Evolutionary conservation across 2,113 vertebrate genomes (phyloP), one percentile per base, ranked within the genome.

Genomic region (Leptodactylus fuscus): DNA sequence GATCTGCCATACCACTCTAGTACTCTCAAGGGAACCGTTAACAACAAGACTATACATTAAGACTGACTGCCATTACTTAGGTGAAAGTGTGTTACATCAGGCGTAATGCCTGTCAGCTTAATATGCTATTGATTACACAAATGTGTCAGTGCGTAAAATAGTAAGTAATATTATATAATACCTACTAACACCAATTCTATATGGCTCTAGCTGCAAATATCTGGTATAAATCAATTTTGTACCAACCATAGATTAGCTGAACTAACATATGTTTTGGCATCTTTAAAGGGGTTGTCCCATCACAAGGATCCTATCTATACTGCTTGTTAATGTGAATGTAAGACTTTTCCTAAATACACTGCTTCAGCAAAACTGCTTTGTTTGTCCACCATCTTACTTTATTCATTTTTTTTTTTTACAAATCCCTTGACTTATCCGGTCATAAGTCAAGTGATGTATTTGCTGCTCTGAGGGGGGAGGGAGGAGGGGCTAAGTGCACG

Each of bases 11-110:
- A 32, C 73, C 9, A 36, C n/a, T 51, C 15, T 51, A 51, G 46
- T 51, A 76, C 15, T 18, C 46, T 20, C 24, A 24, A 76, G 73
- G 46, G 73, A 76, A 51, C 46, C 24, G 32, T 76, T 32, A 76
- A 18, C 36, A 22, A 15, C 65, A 51, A 20, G 15, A 41, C 73
- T 49, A 51, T 32, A 12, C 24, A 76, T 76, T 76, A 76, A 51
- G 7, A 76, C 20, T 76, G 44, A 34, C 46, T 76, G 49, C 73
- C 73, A 76, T 76, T 76, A 76, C 8, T 49, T 20, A 51, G 24
- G 51, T 51, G 46, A 34, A 76, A 76, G 73, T 24, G 22, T 76
- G 73, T 51, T 18, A 76, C 73, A 16, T 4, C 9, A 4, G 7
- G n/a, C 13, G 48, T 75, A 48, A 27, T 29, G 46, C 27, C 24